phyloP scores from a whole-genome alignment of 2,113 vertebrate genomes.

The Mesembrinibis cayennensis region DNA sequence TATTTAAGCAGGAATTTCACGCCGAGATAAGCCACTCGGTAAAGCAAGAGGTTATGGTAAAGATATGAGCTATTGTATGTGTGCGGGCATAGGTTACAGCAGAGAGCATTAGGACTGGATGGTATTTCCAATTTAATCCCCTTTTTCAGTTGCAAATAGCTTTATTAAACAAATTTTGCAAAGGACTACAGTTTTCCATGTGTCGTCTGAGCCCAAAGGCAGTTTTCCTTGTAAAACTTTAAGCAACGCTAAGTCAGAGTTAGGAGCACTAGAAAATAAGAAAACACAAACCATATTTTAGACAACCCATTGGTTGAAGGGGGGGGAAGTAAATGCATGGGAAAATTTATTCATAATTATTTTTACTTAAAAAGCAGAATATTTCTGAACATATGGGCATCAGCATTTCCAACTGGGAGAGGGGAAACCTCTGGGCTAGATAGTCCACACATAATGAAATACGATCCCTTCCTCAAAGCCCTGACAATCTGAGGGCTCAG shows the following conservation, averaged over 20 bases:
- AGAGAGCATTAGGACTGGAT: neutral
- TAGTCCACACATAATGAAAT: slow-evolving; percentile 4
- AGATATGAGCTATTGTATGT: neutral
- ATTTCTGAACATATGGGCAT: slow-evolving; percentile 6
- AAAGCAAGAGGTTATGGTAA: neutral
- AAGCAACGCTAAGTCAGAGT: neutral
- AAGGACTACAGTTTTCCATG: neutral
- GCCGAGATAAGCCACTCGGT: slow-evolving; percentile 20
- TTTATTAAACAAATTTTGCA: slow-evolving; percentile 21
- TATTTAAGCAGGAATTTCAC: slow-evolving; percentile 46
- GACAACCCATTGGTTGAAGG: neutral
- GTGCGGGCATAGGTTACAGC: neutral
- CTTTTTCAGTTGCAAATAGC: neutral
- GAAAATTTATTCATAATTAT: neutral
- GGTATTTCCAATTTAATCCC: slow-evolving; percentile 11
- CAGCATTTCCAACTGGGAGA: neutral
- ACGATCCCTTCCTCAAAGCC: neutral
- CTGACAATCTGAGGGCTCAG: neutral
- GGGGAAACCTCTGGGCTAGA: neutral
- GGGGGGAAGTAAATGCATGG: neutral
- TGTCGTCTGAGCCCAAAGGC: neutral
- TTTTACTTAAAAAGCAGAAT: neutral
- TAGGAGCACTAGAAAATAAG: neutral
- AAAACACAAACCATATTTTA: slow-evolving; percentile 16
- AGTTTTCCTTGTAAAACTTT: slow-evolving; percentile 16